A percentile compares a stretch with the other conserved stretches of the same genome.
Evolutionary conservation across 2,888 invertebrate genomes (phyloP).

Genomic region (Athetis lepigone): DNA sequence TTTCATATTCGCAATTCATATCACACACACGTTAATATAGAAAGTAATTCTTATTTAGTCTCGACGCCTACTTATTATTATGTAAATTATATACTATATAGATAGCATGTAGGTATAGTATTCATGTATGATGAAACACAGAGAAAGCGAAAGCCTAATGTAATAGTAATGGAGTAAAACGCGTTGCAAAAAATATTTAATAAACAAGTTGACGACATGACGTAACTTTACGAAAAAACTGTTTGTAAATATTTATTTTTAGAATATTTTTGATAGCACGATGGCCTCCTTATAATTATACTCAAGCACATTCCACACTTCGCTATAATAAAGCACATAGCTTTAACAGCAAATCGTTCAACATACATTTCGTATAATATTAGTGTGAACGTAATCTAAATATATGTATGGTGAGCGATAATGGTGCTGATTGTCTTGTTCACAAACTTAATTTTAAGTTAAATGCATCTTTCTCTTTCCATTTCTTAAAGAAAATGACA

Average conservation of each 20-base stretch:
- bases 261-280: not conserved
- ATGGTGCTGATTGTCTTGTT: no score
- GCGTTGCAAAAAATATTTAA: slow-evolving; percentile 21
- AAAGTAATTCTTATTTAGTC: slow-evolving; percentile 22
- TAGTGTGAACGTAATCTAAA: no score
- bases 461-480: no score
- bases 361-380: no score
- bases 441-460: no score
- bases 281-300: no score
- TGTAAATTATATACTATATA: slow-evolving; percentile 33
- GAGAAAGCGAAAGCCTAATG: slow-evolving; percentile 52
- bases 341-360: no score
- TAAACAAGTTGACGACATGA: not conserved
- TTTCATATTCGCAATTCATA: not conserved
- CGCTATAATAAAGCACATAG: no score
- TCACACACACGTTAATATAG: slow-evolving; percentile 10
- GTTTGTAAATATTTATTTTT: slow-evolving; percentile 1
- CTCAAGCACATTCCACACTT: no score
- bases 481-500: no score
- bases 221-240: not conserved
- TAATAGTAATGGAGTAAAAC: slow-evolving; percentile 15
- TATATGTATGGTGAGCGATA: no score
- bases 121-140: slow-evolving; percentile 17
- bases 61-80: slow-evolving; percentile 30
- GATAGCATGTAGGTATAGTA: not conserved